These are phyloP conservation scores for Papilio machaon DNA, from an alignment of 1,140 invertebrate species.

Conservation along the genomic window DNA sequence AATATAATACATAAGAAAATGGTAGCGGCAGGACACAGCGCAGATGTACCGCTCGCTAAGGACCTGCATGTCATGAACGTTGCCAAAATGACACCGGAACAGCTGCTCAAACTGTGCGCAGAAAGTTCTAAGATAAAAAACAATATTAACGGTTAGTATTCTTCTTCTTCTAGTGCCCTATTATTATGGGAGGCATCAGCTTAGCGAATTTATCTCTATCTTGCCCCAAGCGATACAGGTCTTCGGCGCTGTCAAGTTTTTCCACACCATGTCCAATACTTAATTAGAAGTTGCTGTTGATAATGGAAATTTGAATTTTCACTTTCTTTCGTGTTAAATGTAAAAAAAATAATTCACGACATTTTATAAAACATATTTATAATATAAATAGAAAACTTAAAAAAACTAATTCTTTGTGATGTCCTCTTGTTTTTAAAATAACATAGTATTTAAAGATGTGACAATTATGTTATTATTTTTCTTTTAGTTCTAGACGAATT, in stretches of 20 bases:
- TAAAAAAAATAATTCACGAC: neutral
- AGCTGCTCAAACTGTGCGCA: conserved; percentile 65
- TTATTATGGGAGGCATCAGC: neutral
- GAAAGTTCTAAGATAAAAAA: conserved; percentile 43
- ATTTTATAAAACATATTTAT: neutral
- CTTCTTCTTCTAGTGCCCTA: neutral
- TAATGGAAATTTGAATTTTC: too few relatives aligned
- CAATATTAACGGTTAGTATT: conserved; percentile 39
- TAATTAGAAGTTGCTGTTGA: too few relatives aligned
- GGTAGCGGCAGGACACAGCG: conserved; percentile 56
- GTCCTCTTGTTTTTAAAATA: too few relatives aligned
- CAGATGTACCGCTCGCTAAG: conserved; percentile 52
- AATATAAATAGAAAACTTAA: neutral
- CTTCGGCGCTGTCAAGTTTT: neutral
- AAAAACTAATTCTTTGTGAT: too few relatives aligned
- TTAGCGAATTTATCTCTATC: neutral
- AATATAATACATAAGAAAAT: conserved; percentile 59
- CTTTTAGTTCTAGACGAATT: conserved; percentile 29
- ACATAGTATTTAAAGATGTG: neutral
- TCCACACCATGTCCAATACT: too few relatives aligned
- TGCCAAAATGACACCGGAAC: conserved; percentile 60
- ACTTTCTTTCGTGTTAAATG: too few relatives aligned
- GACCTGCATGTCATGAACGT: conserved; percentile 70
- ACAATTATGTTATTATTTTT: neutral
- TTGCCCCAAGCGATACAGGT: neutral